These are phyloP conservation scores for Myrmecophaga tridactyla DNA, from an alignment of 2,113 vertebrate genomes.

Conservation along the genomic window DNA sequence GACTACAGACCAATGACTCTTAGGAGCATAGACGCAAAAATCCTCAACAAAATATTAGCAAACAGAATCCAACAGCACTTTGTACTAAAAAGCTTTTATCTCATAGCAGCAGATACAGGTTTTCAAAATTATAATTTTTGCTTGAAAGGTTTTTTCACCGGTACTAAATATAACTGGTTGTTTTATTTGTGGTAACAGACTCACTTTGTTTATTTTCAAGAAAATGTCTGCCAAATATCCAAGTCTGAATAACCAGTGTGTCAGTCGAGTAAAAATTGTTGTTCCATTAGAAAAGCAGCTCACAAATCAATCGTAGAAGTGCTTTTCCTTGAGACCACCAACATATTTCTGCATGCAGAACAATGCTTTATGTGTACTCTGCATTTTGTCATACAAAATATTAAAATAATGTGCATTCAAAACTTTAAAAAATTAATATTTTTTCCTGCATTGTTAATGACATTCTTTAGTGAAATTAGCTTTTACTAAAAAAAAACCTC, in stretches of 20 bases:
- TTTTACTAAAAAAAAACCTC: neutral
- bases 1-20: too few relatives aligned
- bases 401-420: neutral
- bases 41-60: too few relatives aligned
- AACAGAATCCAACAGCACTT: too few relatives aligned
- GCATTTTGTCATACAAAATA: neutral
- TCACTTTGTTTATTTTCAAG: neutral
- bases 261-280: neutral
- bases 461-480: neutral
- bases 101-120: neutral
- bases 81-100: neutral
- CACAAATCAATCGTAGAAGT: neutral
- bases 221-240: neutral
- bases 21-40: too few relatives aligned
- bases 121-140: neutral
- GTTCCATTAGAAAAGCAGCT: neutral
- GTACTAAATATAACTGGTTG: neutral
- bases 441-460: neutral
- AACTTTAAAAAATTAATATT: neutral
- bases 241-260: neutral
- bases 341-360: too few relatives aligned
- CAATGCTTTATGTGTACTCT: neutral
- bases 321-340: too few relatives aligned
- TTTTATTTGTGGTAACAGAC: neutral
- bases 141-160: neutral